Base-by-base conservation (phyloP, 2,888 invertebrate genomes). In the Epinotia brunnichana region DNA sequence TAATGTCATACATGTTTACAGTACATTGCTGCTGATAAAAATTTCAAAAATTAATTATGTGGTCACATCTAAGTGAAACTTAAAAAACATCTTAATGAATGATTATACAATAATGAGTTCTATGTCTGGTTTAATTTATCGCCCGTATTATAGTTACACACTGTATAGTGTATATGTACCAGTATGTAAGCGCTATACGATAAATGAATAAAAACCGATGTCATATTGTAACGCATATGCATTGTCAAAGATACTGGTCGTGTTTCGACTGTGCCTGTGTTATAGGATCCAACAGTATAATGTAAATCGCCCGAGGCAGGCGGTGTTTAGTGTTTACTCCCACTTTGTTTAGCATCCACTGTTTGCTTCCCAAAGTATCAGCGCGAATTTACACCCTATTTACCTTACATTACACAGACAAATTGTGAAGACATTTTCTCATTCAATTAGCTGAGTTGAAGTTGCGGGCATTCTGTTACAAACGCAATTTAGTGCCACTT, bases 271-370 rank as follows among this genome's bases (percentile, higher is more conserved):
- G 54, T 24, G 44, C 15, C 35, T 60, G 13, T 67, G 72, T 56
- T 67, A 35, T 54, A 66, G 70, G 54, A 66, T 56, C 60, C 60
- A 61, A 66, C 60, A 61, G 57, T 24, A 48, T 56, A 61, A 72
- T 72, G 67, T 72, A 63, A 76, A 78, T 77, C 69, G 74, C 77
- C 74, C 61, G 69, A 63, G 71, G 79, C 77, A 63, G 68, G 69
- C 72, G 72, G 62, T 76, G 76, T 80, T 80, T 79, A 69, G 64
- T 76, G 76, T 80, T 80, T 79, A 69, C 74, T 71, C 67, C 75
- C 59, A 77, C 75, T 80, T 79, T 79, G 76, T 77, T 77, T 77
- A 72, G 76, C 77, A 75, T 77, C 70, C 70, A 69, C 68, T 75
- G 75, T 77, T 75, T 74, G 69, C 64, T 68, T 41, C 62, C 64